Percentiles rank a stretch among this genome's conserved stretches.
These are phyloP conservation scores for Danionella cerebrum DNA, from an alignment of 2,113 vertebrate species.

Conservation along the genomic window DNA sequence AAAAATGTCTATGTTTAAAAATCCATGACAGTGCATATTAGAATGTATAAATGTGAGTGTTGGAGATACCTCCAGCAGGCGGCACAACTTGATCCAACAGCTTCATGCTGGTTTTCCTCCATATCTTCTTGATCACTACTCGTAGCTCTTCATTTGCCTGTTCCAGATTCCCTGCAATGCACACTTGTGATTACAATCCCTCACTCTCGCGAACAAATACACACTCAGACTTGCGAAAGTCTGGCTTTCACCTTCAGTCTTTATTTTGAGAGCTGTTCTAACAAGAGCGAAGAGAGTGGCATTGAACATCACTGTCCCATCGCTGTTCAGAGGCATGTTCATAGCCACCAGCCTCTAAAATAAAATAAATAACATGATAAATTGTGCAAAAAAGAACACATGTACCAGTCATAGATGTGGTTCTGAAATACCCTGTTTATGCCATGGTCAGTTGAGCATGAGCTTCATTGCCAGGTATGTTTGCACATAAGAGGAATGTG, in stretches of 20 bases:
- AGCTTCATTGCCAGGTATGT: too few species aligned
- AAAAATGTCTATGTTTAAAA: too few species aligned
- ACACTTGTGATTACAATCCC: not conserved
- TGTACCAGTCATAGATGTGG: too few species aligned
- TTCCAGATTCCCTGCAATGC: conserved; percentile 83
- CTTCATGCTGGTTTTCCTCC: conserved; percentile 98
- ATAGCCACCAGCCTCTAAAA: conserved; percentile 91
- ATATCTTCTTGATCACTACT: conserved; percentile 96
- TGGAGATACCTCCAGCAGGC: conserved; percentile 86
- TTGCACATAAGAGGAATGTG: too few species aligned
- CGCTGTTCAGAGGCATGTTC: conserved; percentile 99
- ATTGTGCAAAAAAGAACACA: not conserved
- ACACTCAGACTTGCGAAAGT: not conserved
- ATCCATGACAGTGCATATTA: not conserved
- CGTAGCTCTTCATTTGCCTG: conserved; percentile 95
- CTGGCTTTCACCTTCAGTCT: conserved; percentile 84
- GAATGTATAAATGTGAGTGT: not conserved
- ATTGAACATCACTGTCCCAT: conserved; percentile 98
- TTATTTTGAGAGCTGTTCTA: conserved; percentile 95
- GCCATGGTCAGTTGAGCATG: too few species aligned
- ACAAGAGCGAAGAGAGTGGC: conserved; percentile 96
- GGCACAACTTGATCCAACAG: conserved; percentile 96
- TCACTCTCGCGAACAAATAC: not conserved
- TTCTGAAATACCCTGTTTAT: too few species aligned
- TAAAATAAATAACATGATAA: not conserved